phyloP scores from a whole-genome alignment of 2,113 vertebrate species.

The Tonatia bakeri region DNA sequence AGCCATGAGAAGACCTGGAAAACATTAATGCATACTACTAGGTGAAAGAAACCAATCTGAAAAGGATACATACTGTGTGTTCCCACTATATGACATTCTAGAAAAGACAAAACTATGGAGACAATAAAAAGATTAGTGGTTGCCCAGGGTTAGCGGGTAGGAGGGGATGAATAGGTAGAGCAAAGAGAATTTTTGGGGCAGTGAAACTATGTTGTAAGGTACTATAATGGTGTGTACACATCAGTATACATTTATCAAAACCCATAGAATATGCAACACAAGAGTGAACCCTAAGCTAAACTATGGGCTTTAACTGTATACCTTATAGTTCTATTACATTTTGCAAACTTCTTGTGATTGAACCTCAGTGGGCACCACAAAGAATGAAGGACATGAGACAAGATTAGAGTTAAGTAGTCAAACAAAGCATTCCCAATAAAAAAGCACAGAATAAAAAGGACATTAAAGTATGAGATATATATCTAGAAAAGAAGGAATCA shows the following conservation, averaged over 20 bases:
- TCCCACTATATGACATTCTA: not conserved
- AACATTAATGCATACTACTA: not conserved
- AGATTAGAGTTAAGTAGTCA: not conserved
- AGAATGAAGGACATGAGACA: not conserved
- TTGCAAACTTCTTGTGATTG: not conserved
- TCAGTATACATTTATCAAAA: not conserved
- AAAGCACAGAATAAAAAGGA: not conserved
- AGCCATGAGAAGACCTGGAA: not conserved
- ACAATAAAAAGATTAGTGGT: not conserved
- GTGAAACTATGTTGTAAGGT: not conserved
- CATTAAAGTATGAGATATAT: not conserved
- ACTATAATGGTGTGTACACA: not conserved
- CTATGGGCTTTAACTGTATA: not conserved
- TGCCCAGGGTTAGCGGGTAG: not conserved
- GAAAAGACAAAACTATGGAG: not conserved
- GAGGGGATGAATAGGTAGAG: not conserved
- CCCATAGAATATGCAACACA: not conserved
- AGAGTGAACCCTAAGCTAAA: not conserved
- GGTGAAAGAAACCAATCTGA: not conserved
- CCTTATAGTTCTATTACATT: not conserved
- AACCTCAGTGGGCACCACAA: not conserved
- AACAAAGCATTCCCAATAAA: not conserved
- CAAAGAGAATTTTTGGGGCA: not conserved
- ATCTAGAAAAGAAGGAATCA: not conserved
- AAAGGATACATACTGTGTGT: not conserved